phyloP scores from a whole-genome alignment of 2,113 vertebrate species.

The Gopherus flavomarginatus region DNA sequence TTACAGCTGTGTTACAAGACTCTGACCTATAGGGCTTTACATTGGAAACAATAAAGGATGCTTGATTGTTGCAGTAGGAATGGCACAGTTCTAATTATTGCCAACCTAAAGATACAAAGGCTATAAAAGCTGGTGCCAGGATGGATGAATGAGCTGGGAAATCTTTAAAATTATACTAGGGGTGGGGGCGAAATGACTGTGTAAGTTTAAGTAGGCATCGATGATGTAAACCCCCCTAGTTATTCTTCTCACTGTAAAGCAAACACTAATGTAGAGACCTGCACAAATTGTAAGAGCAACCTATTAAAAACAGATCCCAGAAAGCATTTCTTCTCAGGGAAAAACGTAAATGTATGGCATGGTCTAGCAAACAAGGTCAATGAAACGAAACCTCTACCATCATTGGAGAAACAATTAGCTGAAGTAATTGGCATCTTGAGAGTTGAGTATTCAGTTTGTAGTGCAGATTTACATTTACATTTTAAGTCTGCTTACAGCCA shows the following conservation, averaged over 20 bases:
- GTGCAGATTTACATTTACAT: not conserved
- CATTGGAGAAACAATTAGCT: not conserved
- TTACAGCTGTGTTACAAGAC: not conserved
- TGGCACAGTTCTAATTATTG: constrained; percentile 13
- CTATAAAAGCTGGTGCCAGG: not conserved
- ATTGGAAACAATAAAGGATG: not conserved
- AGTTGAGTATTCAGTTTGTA: not conserved
- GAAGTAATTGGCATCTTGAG: not conserved
- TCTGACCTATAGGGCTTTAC: not conserved
- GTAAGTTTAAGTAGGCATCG: not conserved
- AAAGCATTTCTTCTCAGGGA: not conserved
- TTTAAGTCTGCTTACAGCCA: too few relatives aligned
- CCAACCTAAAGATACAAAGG: not conserved
- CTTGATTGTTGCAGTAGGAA: not conserved
- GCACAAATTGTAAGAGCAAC: constrained; percentile 1
- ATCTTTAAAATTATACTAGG: not conserved
- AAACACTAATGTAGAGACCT: not conserved
- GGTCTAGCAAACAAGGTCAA: not conserved
- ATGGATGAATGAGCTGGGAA: not conserved
- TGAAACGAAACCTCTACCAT: not conserved
- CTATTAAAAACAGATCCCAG: constrained; percentile 12
- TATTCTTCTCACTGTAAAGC: constrained; percentile 47
- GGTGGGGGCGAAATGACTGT: not conserved
- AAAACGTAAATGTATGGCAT: not conserved
- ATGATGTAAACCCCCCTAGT: not conserved